Percentiles rank a stretch among this genome's conserved stretches.
These are phyloP conservation scores for Mycteria americana DNA, from an alignment of 2,797 vertebrate species.

Conservation along the genomic window DNA sequence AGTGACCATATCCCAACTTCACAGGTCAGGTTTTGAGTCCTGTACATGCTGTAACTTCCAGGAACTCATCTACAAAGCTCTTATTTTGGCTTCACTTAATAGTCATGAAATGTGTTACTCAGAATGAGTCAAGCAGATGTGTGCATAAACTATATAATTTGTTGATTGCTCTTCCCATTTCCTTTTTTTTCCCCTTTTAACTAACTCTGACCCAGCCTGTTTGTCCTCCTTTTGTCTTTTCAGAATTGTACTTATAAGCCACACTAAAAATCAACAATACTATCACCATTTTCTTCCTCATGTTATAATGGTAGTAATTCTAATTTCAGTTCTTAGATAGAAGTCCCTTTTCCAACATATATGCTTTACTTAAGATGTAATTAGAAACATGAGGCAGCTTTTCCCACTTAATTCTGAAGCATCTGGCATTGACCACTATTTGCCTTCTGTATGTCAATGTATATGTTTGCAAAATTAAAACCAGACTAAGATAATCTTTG, in stretches of 20 bases:
- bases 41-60: not conserved
- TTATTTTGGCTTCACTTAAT: not conserved
- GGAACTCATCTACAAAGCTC: not conserved
- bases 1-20: not conserved
- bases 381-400: slow-evolving; percentile 8
- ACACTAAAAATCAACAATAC: not conserved
- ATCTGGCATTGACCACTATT: not conserved
- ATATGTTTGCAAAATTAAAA: not conserved
- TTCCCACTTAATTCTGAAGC: not conserved
- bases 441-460: slow-evolving; percentile 17
- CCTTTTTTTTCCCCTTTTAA: not conserved
- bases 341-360: not conserved
- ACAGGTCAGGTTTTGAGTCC: not conserved
- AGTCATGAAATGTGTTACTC: not conserved
- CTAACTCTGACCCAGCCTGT: not conserved
- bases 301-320: not conserved
- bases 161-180: not conserved
- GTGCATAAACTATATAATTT: not conserved
- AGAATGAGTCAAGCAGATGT: not conserved
- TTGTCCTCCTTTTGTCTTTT: not conserved
- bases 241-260: not conserved
- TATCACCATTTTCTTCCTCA: not conserved
- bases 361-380: not conserved
- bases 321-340: not conserved
- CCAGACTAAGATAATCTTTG: not conserved